These are phyloP conservation scores for Drosophila diplacantha DNA, from an alignment of 2,888 invertebrate species.

Conservation along the genomic window DNA sequence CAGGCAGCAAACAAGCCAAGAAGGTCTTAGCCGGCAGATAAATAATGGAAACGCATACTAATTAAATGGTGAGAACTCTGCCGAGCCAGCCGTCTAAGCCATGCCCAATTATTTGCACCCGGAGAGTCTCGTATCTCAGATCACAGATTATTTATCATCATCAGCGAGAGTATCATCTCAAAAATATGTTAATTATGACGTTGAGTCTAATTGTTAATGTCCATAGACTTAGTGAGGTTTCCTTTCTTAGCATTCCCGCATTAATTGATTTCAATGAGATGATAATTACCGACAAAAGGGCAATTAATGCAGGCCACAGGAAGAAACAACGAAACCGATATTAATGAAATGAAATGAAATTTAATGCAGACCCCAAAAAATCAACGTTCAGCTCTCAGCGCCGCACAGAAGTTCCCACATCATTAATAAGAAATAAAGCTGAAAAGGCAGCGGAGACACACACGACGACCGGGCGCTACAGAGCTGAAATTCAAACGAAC, in stretches of 20 bases:
- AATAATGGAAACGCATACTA: conserved; percentile 67
- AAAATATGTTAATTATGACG: conserved; percentile 55
- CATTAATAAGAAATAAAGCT: conserved; percentile 59
- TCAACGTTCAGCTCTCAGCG: conserved; percentile 28
- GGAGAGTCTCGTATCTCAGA: conserved; percentile 20
- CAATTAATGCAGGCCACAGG: conserved; percentile 22
- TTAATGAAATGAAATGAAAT: conserved; percentile 70
- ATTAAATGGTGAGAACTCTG: conserved; percentile 65
- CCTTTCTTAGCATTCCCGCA: conserved; percentile 28
- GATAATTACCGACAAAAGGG: conserved; percentile 35
- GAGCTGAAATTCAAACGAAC: conserved; percentile 64
- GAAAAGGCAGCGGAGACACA: conserved; percentile 46
- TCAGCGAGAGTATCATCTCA: conserved; percentile 19
- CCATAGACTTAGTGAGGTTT: conserved; percentile 46
- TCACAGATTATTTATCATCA: conserved; percentile 12
- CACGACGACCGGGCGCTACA: conserved; percentile 56
- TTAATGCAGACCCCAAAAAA: conserved; percentile 42
- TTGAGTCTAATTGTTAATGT: conserved; percentile 56
- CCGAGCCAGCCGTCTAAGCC: conserved; percentile 13
- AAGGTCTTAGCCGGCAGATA: conserved; percentile 51
- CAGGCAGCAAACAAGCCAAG: conserved; percentile 38
- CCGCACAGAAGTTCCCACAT: conserved; percentile 71
- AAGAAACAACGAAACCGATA: conserved; percentile 43
- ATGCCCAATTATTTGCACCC: conserved; percentile 56
- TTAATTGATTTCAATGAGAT: conserved; percentile 45